Percentiles rank a stretch among this genome's conserved stretches.
phyloP scores from a whole-genome alignment of 2,797 vertebrate species.

The Tenualosa thibaudeaui region DNA sequence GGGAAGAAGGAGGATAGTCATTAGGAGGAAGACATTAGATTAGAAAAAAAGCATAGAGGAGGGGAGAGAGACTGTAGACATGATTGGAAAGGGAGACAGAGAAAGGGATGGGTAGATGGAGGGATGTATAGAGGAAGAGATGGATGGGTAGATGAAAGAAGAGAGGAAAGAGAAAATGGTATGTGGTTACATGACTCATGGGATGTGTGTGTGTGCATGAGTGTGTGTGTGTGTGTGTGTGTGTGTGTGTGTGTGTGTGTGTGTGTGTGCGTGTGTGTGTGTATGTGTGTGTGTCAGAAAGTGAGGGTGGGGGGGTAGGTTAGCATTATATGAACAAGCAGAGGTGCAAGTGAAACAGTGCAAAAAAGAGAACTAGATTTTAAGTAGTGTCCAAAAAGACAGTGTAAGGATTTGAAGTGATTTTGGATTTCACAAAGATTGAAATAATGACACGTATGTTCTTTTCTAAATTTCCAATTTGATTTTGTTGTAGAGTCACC shows the following conservation, averaged over 20 bases:
- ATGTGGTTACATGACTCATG: background rate
- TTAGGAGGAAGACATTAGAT: background rate
- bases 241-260: slow-evolving; percentile 6
- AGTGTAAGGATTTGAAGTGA: background rate
- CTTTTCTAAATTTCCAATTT: slow-evolving; percentile 2
- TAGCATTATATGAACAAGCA: background rate
- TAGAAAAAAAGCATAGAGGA: background rate
- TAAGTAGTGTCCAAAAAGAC: background rate
- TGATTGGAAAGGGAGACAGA: background rate
- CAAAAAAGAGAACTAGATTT: background rate
- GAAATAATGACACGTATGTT: slow-evolving; percentile 3
- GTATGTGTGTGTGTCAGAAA: slow-evolving; percentile 16
- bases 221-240: background rate
- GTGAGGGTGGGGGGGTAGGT: background rate
- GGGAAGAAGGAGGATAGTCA: background rate
- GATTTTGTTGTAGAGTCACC: background rate
- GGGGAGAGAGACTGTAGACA: background rate
- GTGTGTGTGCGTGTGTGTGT: slow-evolving; percentile 17
- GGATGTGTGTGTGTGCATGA: slow-evolving; percentile 24
- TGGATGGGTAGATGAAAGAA: background rate
- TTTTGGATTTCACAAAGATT: background rate
- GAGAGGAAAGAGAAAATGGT: background rate
- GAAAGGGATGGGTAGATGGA: background rate
- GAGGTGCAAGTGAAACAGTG: background rate
- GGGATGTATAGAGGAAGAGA: background rate